phyloP scores from a whole-genome alignment of 2,113 vertebrate genomes.

The Cichladusa arquata region DNA sequence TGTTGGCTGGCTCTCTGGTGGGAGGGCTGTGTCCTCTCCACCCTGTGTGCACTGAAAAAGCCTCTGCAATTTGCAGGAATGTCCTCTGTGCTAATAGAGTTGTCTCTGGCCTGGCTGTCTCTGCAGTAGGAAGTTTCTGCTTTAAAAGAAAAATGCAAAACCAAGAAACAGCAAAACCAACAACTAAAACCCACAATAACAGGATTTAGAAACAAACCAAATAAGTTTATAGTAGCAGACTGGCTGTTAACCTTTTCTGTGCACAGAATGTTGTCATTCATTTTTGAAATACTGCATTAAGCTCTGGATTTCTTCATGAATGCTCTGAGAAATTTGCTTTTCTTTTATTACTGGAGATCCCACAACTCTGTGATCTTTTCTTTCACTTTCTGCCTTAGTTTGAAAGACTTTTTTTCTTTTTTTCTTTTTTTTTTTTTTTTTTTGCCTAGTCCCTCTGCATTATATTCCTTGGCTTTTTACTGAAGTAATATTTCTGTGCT shows the following conservation, averaged over 20 bases:
- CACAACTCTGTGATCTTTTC: not conserved
- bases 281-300: not conserved
- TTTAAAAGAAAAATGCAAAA: not conserved
- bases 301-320: not conserved
- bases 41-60: not conserved
- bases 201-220: conserved; percentile 2
- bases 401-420: not conserved
- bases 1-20: not conserved
- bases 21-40: not conserved
- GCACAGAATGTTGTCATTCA: not conserved
- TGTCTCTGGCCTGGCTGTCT: not conserved
- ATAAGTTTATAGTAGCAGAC: not conserved
- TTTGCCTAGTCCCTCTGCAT: not conserved
- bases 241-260: not conserved
- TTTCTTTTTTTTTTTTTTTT: not conserved
- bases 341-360: not conserved
- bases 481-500: not conserved
- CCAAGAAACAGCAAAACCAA: not conserved
- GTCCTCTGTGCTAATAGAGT: not conserved
- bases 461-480: conserved; percentile 6
- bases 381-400: not conserved
- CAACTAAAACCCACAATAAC: not conserved
- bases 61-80: not conserved
- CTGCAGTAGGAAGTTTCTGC: not conserved
- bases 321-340: not conserved